Evolutionary conservation across 2,113 vertebrate genomes (phyloP).

Genomic region (Chamaea fasciata): DNA sequence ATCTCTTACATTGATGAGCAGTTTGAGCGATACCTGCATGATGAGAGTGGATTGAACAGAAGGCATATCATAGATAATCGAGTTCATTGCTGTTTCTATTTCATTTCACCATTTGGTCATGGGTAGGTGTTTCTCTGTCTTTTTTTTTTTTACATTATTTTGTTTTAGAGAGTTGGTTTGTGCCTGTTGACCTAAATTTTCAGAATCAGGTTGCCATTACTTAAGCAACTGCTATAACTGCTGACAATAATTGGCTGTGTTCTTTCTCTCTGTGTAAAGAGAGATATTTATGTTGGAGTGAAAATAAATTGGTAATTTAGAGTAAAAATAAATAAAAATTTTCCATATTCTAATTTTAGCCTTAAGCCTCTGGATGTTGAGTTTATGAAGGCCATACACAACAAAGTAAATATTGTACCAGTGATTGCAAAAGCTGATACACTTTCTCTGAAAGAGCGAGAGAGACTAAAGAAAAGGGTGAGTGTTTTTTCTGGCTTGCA

Average conservation of each 20-base stretch:
- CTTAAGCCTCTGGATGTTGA: constrained; percentile 81
- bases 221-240: background rate
- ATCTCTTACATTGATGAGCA: constrained; percentile 98
- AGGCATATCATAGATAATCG: constrained; percentile 95
- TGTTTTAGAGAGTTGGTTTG: background rate
- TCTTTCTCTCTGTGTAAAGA: background rate
- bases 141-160: background rate
- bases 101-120: constrained; percentile 95
- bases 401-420: constrained; percentile 82
- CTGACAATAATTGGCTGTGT: background rate
- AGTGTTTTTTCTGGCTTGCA: background rate
- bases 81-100: constrained; percentile 99
- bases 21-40: constrained; percentile 96
- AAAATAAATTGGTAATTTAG: background rate
- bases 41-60: constrained; percentile 94
- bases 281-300: background rate
- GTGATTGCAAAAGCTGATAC: constrained; percentile 83
- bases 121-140: constrained; percentile 75
- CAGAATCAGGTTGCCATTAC: background rate
- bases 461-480: constrained; percentile 94
- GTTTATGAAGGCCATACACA: constrained; percentile 83
- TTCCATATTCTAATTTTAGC: constrained; percentile 43
- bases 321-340: background rate
- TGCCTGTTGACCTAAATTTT: background rate
- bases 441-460: constrained; percentile 85